A percentile compares a stretch with the other conserved stretches of the same genome.
Evolutionary conservation across 2,113 vertebrate genomes (phyloP).

Genomic region (Rhabdomys dilectus): DNA sequence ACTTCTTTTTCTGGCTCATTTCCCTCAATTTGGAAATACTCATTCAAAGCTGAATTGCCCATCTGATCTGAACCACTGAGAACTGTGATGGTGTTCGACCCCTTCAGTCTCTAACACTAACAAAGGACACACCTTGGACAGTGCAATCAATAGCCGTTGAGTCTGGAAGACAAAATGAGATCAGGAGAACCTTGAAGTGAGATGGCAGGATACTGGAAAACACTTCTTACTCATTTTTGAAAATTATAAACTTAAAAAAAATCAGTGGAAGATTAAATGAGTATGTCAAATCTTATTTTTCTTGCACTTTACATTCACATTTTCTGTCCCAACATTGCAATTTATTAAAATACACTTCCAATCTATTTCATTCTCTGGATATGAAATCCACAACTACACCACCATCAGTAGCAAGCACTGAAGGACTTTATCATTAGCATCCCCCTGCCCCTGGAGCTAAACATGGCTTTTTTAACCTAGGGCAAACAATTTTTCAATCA

Average conservation of each 20-base stretch:
- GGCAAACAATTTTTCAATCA: slow-evolving; percentile 72
- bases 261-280: neutral
- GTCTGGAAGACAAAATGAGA: neutral
- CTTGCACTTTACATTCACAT: neutral
- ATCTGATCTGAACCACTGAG: neutral
- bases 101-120: neutral
- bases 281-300: neutral
- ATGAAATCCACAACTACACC: slow-evolving; percentile 16
- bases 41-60: neutral
- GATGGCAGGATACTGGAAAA: neutral
- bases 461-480: slow-evolving; percentile 67
- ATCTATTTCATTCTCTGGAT: slow-evolving; percentile 35
- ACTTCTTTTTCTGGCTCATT: neutral
- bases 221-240: neutral
- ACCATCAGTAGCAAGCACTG: neutral
- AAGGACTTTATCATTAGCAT: neutral
- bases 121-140: neutral
- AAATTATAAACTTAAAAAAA: neutral
- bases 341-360: neutral
- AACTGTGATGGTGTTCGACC: neutral
- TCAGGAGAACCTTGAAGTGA: neutral
- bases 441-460: neutral
- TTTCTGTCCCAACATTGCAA: neutral
- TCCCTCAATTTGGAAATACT: neutral
- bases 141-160: neutral